Base-by-base conservation (phyloP, 2,113 vertebrate species). In the Sinocyclocheilus anshuiensis region DNA sequence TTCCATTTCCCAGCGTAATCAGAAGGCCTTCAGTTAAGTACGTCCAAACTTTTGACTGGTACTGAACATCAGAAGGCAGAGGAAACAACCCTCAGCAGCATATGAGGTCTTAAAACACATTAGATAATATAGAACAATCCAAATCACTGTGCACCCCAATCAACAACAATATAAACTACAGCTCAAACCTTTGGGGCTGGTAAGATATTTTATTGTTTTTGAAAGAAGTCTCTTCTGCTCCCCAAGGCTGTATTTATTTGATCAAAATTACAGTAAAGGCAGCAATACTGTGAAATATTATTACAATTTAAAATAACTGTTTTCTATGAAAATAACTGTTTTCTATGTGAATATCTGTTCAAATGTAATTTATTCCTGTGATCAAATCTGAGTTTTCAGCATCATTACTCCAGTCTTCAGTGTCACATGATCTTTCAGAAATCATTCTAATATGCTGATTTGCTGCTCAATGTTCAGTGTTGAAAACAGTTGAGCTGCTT, bases 31-130 rank as follows among this genome's bases (percentile, higher is more conserved):
- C 42, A 8, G 42, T 42, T 8, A 42, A 42, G 42, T 42, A 8
- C 18, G 22, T 74, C 71, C 39, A 75, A 75, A 75, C 20, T 13
- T 24, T 75, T 75, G 72, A 48, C 72, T 48, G 39, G 11, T 48
- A 75, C 72, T 48, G 72, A 15, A 75, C 39, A 48, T 24, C 22
- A 65, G 78, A 76, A 84, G 29, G 45, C 53, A 84, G 45, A 80
- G 57, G 26, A 74, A 77, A 86, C 22, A 26, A 67, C 33, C 10
- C 36, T 81, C 42, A 87, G 77, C 29, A 89, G 77, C 39, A 87
- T n/a, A 71, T 78, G 82, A 86, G 71, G 82, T 76, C 81, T 84
- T 65, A 81, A 63, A 81, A 65, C 8, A 42, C n/a, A 61, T 16
- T 0, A n/a, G 10, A 15, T 7, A 59, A 8, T 11, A 10, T 2